Base-by-base conservation (phyloP, 2,797 vertebrate species). In the Bovichtus variegatus region DNA sequence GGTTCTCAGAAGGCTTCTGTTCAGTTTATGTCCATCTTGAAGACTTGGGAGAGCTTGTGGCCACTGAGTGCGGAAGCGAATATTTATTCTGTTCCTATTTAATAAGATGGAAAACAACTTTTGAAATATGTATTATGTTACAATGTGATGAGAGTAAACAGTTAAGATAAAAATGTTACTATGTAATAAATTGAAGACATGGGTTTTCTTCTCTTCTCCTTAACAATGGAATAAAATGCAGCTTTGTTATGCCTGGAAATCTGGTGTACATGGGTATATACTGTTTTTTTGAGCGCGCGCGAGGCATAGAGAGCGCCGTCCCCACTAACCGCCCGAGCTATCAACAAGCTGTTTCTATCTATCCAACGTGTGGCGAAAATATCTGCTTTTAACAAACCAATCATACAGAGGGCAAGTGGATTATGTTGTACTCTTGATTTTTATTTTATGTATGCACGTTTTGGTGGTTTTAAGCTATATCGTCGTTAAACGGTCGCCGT, bases 71-170 rank as follows among this genome's bases (percentile, higher is more conserved):
- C 84, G 92, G 90, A 91, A 85, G 79, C 92, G 66, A 92, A 85
- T 94, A 95, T 94, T 94, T 94, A 94, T 93, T 94, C 88, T 90
- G 88, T 93, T 93, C 82, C 83, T 94, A 94, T 95, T 95, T 94
- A 94, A 94, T 85, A 82, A 90, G 71, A 88, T 91, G 82, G 89
- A 91, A 87, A 85, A 90, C 80, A 82, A 86, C 81, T 86, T 93
- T 93, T 90, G 83, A 91, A 90, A 91, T 91, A 93, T 92, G 90
- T 92, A 93, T 90, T 91, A 92, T 93, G 93, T 94, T 94, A 83
- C 90, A 90, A 91, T 94, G 94, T 95, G 89, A 93, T 95, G 86
- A 94, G 87, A 92, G 84, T 87, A 78, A 93, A 91, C 78, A 54
- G 83, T 82, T 89, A 88, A 90, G 83, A 91, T 86, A 74, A 92